Percentiles rank a stretch among this genome's conserved stretches.
phyloP scores from a whole-genome alignment of 2,797 vertebrate genomes.

The Varecia variegata region DNA sequence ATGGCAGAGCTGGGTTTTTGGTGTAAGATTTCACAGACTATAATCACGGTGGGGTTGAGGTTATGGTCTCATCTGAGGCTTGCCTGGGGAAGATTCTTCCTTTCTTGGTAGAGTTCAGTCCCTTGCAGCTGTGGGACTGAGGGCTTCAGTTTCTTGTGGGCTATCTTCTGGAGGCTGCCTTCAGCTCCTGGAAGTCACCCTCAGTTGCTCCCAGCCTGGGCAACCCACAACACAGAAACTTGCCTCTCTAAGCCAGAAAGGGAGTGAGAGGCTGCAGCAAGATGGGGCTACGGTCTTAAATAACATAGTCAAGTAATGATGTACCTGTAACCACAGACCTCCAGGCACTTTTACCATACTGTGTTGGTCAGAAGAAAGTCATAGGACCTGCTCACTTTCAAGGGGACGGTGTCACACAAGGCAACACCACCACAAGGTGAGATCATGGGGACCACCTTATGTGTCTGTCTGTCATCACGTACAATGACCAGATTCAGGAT shows the following conservation, averaged over 20 bases:
- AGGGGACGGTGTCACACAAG: background rate
- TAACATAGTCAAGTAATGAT: background rate
- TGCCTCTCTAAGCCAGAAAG: background rate
- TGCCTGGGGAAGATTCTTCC: background rate
- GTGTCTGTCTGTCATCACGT: background rate
- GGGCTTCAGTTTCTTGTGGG: background rate
- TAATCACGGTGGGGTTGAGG: background rate
- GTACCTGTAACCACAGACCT: background rate
- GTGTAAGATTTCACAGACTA: background rate
- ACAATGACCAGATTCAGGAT: background rate
- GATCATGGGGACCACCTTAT: background rate
- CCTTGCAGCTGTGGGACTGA: background rate
- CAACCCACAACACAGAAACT: background rate
- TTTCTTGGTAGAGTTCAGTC: background rate
- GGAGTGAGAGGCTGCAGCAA: background rate
- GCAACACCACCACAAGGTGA: background rate
- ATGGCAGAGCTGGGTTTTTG: background rate
- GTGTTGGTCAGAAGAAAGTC: background rate
- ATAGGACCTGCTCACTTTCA: background rate
- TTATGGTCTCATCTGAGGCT: background rate
- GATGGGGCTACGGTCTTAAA: background rate
- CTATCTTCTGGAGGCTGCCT: background rate
- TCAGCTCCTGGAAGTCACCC: background rate
- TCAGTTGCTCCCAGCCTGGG: background rate
- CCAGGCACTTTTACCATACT: background rate